Evolutionary conservation across 1,140 invertebrate genomes (phyloP), one percentile per base, ranked within the genome.

Genomic region (Catajapyx aquilonaris): DNA sequence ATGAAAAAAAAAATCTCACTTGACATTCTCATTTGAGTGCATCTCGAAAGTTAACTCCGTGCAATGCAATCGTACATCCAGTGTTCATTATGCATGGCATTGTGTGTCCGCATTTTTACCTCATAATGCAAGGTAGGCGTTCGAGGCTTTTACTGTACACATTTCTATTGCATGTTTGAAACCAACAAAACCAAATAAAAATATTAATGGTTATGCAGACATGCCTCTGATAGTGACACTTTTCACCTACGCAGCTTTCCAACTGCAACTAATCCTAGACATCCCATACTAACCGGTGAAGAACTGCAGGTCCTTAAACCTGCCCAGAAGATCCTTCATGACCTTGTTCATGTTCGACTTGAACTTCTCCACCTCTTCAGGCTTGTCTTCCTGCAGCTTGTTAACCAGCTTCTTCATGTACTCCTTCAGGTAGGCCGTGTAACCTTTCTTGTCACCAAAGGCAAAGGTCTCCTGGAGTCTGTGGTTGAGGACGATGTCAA

Each of bases 341-440:
- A 84, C 84, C 68, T 84, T 86, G 58, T 87, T 88, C 62, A 90
- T 81, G 53, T 93, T 91, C 10, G 70, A 78, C 58, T 93, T 91
- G 55, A 88, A 86, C 15, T 77, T 60, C 10, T 84, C 77, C 40
- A 88, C 77, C 66, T 90, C 74, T 47, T 81, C 74, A 17, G 80
- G 81, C 15, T 68, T 51, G 17, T 62, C 73, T 52, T 85, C 73
- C 64, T 83, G 71, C 45, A 88, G 64, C 60, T 79, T 83, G 30
- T 4, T 22, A 45, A 73, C 66, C 69, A 61, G 81, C 74, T 81
- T 84, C 63, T 94, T 94, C 80, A 95, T 93, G 60, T 88, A 95
- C 46, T 85, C 83, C 60, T 95, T 96, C 44, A 95, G 68, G 60
- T 95, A 94, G 34, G 68, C 53, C 44, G 85, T 88, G 57, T 84